Conservation (phyloP, 2,797 vertebrate species). For the Manis crassicaudata region DNA sequence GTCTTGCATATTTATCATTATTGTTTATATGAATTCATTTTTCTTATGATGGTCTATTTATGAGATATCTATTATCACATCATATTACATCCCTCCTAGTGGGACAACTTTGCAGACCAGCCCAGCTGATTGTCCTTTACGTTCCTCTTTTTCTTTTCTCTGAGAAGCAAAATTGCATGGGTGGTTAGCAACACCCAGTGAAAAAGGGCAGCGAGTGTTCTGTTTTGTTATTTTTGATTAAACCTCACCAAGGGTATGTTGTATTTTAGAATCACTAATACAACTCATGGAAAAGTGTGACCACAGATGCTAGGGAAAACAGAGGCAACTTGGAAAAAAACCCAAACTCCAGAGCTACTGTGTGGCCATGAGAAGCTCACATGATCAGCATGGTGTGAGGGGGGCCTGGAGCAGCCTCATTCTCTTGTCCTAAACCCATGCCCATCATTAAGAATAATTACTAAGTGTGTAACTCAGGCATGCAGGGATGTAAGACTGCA, state of each 20-base stretch:
- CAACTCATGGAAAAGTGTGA: background rate
- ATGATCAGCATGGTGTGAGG: background rate
- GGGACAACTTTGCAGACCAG: background rate
- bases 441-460: slow-evolving; percentile 65
- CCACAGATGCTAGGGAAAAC: background rate
- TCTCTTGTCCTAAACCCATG: slow-evolving; percentile 71
- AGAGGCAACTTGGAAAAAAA: background rate
- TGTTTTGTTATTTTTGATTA: background rate
- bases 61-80: background rate
- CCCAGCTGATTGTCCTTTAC: background rate
- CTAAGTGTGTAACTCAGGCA: slow-evolving; percentile 75
- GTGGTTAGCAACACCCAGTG: background rate
- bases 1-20: background rate
- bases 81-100: background rate
- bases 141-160: background rate
- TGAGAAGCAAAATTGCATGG: background rate
- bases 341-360: background rate
- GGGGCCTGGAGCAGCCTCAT: slow-evolving; percentile 45
- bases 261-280: background rate
- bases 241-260: background rate
- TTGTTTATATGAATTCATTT: background rate
- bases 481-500: slow-evolving; percentile 80
- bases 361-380: slow-evolving; percentile 32
- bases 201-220: background rate
- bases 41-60: background rate